phyloP scores from a whole-genome alignment of 2,797 vertebrate genomes.

The Peromyscus eremicus region DNA sequence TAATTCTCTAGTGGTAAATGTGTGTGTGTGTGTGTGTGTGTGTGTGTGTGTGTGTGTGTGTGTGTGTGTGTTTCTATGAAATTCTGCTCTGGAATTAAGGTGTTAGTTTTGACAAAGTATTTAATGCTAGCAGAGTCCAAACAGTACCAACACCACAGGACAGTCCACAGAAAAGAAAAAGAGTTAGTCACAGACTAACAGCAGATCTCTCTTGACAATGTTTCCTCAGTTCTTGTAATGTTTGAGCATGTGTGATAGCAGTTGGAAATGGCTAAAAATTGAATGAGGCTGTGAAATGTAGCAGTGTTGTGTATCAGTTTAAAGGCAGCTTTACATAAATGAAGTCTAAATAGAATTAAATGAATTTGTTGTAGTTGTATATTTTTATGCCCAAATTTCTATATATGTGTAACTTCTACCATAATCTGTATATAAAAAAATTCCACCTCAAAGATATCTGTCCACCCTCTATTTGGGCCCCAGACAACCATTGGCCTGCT shows the following conservation, averaged over 20 bases:
- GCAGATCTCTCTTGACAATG: background rate
- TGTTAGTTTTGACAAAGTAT: background rate
- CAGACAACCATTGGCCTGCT: background rate
- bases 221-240: background rate
- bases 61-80: background rate
- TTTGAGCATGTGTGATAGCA: background rate
- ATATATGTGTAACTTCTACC: background rate
- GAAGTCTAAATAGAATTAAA: background rate
- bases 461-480: fast-evolving
- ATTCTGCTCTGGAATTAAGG: background rate
- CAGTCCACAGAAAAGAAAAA: background rate
- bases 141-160: background rate
- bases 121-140: background rate
- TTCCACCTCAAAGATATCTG: background rate
- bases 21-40: background rate
- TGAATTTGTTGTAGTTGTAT: background rate
- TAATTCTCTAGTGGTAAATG: too few relatives aligned
- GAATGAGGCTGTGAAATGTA: background rate
- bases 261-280: background rate
- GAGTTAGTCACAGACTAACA: background rate
- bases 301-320: background rate
- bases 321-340: background rate
- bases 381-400: background rate
- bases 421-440: background rate
- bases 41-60: background rate